Conservation (phyloP, 2,797 vertebrate species). For the Chlorospingus semifuscus region DNA sequence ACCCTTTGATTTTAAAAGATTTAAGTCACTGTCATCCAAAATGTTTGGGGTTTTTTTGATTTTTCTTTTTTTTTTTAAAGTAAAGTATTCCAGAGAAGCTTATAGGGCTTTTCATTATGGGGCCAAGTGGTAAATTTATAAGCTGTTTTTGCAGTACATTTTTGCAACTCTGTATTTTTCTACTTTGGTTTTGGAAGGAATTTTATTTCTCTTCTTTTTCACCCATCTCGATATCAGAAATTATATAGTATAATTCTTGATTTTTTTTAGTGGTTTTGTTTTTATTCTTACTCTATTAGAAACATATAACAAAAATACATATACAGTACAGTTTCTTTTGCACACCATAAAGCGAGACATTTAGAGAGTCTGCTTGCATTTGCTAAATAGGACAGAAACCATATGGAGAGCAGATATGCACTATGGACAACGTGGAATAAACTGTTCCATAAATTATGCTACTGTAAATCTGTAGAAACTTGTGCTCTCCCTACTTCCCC, state of each 20-base stretch:
- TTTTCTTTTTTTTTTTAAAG: not conserved
- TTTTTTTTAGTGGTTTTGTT: not conserved
- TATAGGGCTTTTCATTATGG: not conserved
- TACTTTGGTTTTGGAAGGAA: not conserved
- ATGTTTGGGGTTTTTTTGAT: accelerated
- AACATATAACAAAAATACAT: not conserved
- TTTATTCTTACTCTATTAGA: not conserved
- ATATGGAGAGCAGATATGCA: not conserved
- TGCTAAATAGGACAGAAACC: not conserved
- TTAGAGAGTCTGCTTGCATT: not conserved
- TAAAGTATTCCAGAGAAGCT: not conserved
- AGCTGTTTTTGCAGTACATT: not conserved
- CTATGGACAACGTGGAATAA: not conserved
- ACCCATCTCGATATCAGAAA: not conserved
- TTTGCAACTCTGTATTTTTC: not conserved
- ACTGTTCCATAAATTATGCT: not conserved
- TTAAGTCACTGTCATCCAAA: not conserved
- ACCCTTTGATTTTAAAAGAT: not conserved
- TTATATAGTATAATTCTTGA: accelerated
- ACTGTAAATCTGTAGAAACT: not conserved
- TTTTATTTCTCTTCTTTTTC: not conserved
- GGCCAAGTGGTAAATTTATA: not conserved
- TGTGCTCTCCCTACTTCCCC: not conserved
- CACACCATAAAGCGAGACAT: not conserved
- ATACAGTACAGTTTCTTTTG: not conserved